phyloP scores from a whole-genome alignment of 1,140 invertebrate species.

The Periplaneta americana region DNA sequence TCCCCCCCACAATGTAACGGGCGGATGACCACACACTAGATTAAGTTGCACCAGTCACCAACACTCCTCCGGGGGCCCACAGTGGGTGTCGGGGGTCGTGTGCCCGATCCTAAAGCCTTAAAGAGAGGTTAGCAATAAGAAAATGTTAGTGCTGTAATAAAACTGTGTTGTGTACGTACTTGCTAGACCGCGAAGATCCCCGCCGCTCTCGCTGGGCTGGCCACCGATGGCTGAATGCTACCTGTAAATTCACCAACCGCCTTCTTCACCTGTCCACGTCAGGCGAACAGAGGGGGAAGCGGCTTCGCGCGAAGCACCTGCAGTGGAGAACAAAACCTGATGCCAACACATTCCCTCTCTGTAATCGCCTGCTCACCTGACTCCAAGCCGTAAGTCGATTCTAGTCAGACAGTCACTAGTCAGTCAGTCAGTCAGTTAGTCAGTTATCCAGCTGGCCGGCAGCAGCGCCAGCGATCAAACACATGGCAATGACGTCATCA shows the following conservation, averaged over 20 bases:
- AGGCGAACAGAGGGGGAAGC: constrained; percentile 8
- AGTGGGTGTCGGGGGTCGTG: neutral
- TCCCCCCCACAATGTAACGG: neutral
- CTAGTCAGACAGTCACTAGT: neutral
- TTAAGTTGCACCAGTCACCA: neutral
- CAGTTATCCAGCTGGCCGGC: neutral
- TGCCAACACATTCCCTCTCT: neutral
- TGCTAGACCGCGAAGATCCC: neutral
- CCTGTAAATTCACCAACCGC: constrained; percentile 7
- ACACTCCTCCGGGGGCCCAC: neutral
- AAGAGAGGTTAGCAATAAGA: neutral
- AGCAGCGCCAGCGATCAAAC: neutral
- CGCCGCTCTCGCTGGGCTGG: neutral
- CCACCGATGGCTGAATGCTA: constrained; percentile 13
- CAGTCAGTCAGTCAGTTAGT: neutral
- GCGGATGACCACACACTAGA: neutral
- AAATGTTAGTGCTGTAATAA: neutral
- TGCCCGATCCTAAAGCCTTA: neutral
- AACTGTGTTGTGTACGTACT: neutral
- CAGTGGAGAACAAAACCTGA: neutral
- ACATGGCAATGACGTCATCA: neutral
- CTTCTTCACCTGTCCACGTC: constrained; percentile 14
- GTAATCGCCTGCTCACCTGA: constrained; percentile 1
- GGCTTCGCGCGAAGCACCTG: constrained; percentile 1
- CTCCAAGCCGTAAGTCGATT: neutral